Percentiles rank a stretch among this genome's conserved stretches.
Evolutionary conservation across 2,113 vertebrate genomes (phyloP).

Genomic region (Neofelis nebulosa): DNA sequence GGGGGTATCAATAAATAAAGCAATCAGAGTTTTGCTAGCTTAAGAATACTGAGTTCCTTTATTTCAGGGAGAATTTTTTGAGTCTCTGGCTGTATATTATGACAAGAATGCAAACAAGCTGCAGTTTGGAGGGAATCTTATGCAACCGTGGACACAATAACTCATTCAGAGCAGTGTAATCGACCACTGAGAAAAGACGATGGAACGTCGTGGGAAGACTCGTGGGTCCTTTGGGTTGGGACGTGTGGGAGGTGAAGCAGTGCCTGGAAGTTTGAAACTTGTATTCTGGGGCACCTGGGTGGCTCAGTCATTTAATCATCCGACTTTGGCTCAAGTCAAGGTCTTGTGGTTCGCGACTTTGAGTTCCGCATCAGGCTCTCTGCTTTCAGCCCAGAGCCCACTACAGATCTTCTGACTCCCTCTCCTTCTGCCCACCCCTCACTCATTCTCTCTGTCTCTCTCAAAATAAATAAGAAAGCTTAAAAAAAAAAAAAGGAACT

Average conservation of each 20-base stretch:
- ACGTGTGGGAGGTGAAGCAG: not conserved
- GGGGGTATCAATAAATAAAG: conserved; percentile 42
- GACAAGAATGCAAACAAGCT: conserved; percentile 10
- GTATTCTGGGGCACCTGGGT: not conserved
- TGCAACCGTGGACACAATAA: not conserved
- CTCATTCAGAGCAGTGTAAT: not conserved
- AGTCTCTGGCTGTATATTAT: not conserved
- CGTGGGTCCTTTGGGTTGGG: not conserved
- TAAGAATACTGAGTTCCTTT: conserved; percentile 38
- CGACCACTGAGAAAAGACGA: not conserved
- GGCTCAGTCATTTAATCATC: too few species aligned
- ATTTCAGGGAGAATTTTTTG: not conserved
- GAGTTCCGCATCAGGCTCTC: too few species aligned
- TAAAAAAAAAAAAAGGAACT: too few species aligned
- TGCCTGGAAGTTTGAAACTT: not conserved
- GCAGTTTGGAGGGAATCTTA: not conserved
- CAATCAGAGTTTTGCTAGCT: not conserved
- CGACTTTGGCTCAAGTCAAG: too few species aligned
- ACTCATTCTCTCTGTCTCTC: too few species aligned
- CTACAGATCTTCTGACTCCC: too few species aligned
- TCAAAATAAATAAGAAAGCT: too few species aligned
- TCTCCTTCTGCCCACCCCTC: too few species aligned
- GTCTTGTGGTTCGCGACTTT: too few species aligned
- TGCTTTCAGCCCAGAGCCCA: too few species aligned
- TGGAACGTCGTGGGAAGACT: not conserved